A percentile compares a stretch with the other conserved stretches of the same genome.
Evolutionary conservation across 2,888 invertebrate genomes (phyloP).

Genomic region (Eupsilia transversa): DNA sequence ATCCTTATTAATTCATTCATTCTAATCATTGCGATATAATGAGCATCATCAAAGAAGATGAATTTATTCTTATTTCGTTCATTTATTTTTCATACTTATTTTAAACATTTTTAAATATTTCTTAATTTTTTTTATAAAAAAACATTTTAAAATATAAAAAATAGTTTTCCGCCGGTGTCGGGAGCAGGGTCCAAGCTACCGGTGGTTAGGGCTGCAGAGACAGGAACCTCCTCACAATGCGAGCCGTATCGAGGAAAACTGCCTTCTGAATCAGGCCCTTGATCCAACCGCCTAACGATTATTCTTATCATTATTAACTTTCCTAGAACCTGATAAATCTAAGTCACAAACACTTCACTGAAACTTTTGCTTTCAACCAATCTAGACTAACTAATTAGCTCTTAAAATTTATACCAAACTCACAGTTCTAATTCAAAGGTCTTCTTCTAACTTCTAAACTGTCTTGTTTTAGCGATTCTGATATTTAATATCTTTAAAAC

Average conservation of each 20-base stretch:
- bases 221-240: too few relatives aligned
- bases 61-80: background rate
- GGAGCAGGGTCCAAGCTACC: too few relatives aligned
- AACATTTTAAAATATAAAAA: too few relatives aligned
- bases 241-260: too few relatives aligned
- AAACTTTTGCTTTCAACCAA: background rate
- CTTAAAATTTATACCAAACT: slow-evolving; percentile 10
- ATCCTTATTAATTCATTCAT: background rate
- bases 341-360: background rate
- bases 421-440: slow-evolving; percentile 8
- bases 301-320: background rate
- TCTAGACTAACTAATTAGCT: slow-evolving; percentile 16
- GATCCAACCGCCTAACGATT: too few relatives aligned
- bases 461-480: slow-evolving; percentile 16
- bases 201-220: too few relatives aligned
- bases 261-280: too few relatives aligned
- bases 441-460: slow-evolving; percentile 27
- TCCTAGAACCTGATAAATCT: background rate
- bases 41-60: background rate
- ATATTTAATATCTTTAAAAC: slow-evolving; percentile 47
- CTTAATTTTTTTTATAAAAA: too few relatives aligned
- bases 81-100: too few relatives aligned
- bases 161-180: too few relatives aligned
- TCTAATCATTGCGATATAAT: background rate
- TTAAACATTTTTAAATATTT: too few relatives aligned